Evolutionary conservation across 2,113 vertebrate genomes (phyloP).

Genomic region (Oreotragus oreotragus): DNA sequence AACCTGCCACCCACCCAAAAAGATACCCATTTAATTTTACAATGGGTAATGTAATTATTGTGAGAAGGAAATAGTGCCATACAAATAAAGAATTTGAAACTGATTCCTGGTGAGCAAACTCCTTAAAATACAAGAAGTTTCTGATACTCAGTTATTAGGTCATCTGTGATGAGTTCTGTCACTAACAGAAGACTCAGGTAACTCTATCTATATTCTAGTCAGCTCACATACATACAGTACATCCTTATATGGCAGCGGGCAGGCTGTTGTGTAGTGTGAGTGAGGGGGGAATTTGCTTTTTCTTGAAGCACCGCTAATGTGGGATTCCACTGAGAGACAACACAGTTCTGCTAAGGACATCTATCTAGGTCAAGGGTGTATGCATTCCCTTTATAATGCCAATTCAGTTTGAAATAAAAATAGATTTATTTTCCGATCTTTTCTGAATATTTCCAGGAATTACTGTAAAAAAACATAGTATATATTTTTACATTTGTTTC

Average conservation of each 20-base stretch:
- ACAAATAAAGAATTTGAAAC: background rate
- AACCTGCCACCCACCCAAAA: background rate
- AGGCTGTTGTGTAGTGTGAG: background rate
- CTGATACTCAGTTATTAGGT: background rate
- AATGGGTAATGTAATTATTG: background rate
- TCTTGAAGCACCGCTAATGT: background rate
- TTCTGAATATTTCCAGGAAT: constrained; percentile 31
- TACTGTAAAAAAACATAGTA: background rate
- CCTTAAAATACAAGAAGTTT: background rate
- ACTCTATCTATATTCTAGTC: background rate
- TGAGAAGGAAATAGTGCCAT: background rate
- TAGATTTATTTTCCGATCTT: background rate
- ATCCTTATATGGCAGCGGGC: background rate
- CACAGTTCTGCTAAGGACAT: background rate
- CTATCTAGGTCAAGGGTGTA: background rate
- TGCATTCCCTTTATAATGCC: background rate
- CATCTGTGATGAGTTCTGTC: background rate
- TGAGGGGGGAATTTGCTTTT: background rate
- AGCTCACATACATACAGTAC: background rate
- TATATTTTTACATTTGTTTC: constrained; percentile 21
- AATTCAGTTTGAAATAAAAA: background rate
- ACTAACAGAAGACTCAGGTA: background rate
- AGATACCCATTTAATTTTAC: background rate
- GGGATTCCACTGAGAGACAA: background rate
- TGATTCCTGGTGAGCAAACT: background rate